phyloP scores from a whole-genome alignment of 2,797 vertebrate species.

The Thamnophis elegans region DNA sequence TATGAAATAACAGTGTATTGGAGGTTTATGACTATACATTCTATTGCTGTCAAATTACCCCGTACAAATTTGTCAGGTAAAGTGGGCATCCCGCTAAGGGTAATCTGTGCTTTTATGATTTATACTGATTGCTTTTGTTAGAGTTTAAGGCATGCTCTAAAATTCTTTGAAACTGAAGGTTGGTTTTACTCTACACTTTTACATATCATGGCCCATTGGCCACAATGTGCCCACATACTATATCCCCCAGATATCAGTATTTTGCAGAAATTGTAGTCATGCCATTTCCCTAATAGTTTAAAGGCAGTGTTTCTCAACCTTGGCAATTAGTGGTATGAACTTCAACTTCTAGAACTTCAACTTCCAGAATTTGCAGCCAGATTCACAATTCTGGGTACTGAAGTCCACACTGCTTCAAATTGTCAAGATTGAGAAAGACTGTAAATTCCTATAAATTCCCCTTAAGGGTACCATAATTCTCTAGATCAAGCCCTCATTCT shows the following conservation, averaged over 20 bases:
- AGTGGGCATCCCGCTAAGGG: slow-evolving; percentile 59
- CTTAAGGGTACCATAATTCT: not conserved
- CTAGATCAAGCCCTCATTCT: not conserved
- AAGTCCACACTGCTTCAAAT: not conserved
- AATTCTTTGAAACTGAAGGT: slow-evolving; percentile 36
- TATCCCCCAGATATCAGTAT: not conserved
- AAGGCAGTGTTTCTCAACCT: not conserved
- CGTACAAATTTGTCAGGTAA: slow-evolving; percentile 52
- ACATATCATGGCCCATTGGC: not conserved
- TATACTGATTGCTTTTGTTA: slow-evolving; percentile 41
- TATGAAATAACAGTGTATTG: slow-evolving; percentile 50
- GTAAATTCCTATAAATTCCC: not conserved
- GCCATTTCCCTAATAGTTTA: slow-evolving; percentile 15
- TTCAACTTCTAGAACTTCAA: not conserved
- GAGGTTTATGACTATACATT: slow-evolving; percentile 44
- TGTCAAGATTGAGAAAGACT: not conserved
- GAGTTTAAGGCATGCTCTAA: slow-evolving; percentile 34
- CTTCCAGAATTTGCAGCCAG: not conserved
- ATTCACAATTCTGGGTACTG: not conserved
- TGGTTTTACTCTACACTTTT: slow-evolving; percentile 4
- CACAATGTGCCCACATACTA: not conserved
- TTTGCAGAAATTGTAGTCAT: slow-evolving; percentile 13
- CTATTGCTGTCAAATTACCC: slow-evolving; percentile 57
- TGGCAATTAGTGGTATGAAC: not conserved
- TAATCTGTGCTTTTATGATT: slow-evolving; percentile 48